These are phyloP conservation scores for Brachionus sp. DNA, from an alignment of 1,140 invertebrate genomes.

Conservation along the genomic window DNA sequence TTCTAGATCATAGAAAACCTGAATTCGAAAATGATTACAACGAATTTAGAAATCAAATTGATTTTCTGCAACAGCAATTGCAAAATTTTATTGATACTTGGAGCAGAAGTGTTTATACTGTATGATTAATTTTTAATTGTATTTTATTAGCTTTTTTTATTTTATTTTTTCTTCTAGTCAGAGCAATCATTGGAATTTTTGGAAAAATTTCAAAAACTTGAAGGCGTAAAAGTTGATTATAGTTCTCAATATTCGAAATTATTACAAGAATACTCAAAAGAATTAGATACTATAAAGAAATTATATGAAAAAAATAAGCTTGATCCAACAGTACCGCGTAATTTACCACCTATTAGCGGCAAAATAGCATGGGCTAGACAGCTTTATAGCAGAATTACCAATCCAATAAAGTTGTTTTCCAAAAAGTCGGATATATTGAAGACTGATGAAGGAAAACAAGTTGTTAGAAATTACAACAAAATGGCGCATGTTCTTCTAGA, in stretches of 20 bases:
- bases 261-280: conserved; percentile 74
- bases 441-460: conserved; percentile 62
- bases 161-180: conserved; percentile 51
- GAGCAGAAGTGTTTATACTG: conserved; percentile 56
- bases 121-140: conserved; percentile 46
- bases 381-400: conserved; percentile 61
- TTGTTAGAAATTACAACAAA: conserved; percentile 67
- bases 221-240: conserved; percentile 55
- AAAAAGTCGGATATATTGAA: conserved; percentile 55
- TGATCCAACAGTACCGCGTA: conserved; percentile 58
- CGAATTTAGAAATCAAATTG: conserved; percentile 72
- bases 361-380: conserved; percentile 61
- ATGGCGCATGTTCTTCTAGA: conserved; percentile 60
- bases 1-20: conserved; percentile 79
- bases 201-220: conserved; percentile 58
- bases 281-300: conserved; percentile 73
- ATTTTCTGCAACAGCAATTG: conserved; percentile 54
- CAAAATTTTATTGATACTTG: conserved; percentile 59
- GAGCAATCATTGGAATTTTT: conserved; percentile 58
- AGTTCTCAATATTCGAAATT: conserved; percentile 78
- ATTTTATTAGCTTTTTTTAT: neutral
- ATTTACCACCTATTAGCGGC: conserved; percentile 60
- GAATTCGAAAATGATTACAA: conserved; percentile 83
- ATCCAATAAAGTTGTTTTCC: conserved; percentile 63
- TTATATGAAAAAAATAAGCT: conserved; percentile 60